Percentiles rank a stretch among this genome's conserved stretches.
phyloP scores from a whole-genome alignment of 2,888 invertebrate genomes.

The Eristalis arbustorum region DNA sequence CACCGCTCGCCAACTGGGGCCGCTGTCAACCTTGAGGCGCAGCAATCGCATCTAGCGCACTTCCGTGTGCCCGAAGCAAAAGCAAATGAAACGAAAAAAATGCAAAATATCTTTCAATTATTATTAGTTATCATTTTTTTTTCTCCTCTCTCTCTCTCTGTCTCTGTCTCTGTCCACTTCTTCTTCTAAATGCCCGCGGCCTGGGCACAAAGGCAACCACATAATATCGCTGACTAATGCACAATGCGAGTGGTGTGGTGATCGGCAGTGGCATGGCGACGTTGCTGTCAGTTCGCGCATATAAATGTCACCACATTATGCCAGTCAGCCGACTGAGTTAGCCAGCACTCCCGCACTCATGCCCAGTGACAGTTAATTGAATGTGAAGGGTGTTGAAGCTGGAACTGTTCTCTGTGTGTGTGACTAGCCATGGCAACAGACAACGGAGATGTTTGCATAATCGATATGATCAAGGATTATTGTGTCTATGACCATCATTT shows the following conservation, averaged over 20 bases:
- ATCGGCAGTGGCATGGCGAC: conserved; percentile 28
- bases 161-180: background rate
- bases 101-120: conserved; percentile 56
- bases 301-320: conserved; percentile 65
- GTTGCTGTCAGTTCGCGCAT: conserved; percentile 63
- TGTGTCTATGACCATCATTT: conserved; percentile 57
- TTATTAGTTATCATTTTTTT: conserved; percentile 53
- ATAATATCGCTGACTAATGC: conserved; percentile 48
- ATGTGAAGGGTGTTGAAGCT: conserved; percentile 56
- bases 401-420: conserved; percentile 5
- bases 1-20: background rate
- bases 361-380: conserved; percentile 57
- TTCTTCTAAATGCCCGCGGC: background rate
- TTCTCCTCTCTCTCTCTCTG: too few relatives aligned
- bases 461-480: conserved; percentile 56
- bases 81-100: conserved; percentile 52
- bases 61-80: conserved; percentile 57
- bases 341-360: conserved; percentile 56
- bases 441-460: conserved; percentile 15
- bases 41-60: conserved; percentile 38
- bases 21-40: conserved; percentile 58
- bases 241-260: conserved; percentile 13
- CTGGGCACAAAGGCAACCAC: conserved; percentile 20
- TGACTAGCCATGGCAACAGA: conserved; percentile 44
- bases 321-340: conserved; percentile 25